Percentiles rank a stretch among this genome's conserved stretches.
Conservation (phyloP, 2,797 vertebrate species). For the Podarcis siculus region DNA sequence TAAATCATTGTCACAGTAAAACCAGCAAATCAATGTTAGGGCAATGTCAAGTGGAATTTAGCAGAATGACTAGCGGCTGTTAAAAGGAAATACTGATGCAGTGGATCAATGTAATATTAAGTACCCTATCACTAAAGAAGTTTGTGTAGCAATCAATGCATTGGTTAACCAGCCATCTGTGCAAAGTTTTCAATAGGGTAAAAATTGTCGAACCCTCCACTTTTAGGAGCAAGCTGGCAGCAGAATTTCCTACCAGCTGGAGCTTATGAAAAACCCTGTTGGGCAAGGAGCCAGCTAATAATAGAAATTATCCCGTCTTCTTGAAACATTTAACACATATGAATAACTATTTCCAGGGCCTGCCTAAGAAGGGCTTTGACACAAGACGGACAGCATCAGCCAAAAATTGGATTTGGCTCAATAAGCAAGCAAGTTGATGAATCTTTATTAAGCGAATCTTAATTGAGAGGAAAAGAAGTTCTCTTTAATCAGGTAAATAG, state of each 20-base stretch:
- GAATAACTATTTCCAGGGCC: constrained; percentile 66
- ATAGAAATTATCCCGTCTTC: constrained; percentile 55
- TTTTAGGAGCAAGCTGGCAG: constrained; percentile 56
- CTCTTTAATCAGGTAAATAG: background rate
- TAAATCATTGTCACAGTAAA: background rate
- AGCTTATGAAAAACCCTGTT: constrained; percentile 40
- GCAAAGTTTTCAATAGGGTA: constrained; percentile 49
- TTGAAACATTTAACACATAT: constrained; percentile 61
- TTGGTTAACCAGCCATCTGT: constrained; percentile 38
- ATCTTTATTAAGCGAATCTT: background rate
- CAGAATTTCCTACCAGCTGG: constrained; percentile 35
- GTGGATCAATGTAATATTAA: constrained; percentile 27
- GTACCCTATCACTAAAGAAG: constrained; percentile 7
- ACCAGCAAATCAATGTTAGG: constrained; percentile 34
- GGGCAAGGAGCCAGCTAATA: constrained; percentile 44
- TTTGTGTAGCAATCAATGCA: constrained; percentile 34
- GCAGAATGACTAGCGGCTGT: background rate
- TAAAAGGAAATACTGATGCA: constrained; percentile 36
- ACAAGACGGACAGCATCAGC: background rate
- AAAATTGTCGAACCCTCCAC: constrained; percentile 42
- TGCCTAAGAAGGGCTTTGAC: constrained; percentile 50
- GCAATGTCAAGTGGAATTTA: background rate
- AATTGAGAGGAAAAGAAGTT: constrained; percentile 1
- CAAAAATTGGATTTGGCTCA: background rate
- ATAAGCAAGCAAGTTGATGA: background rate